Base-by-base conservation (phyloP, 2,888 invertebrate genomes). In the Yponomeuta malinellus region DNA sequence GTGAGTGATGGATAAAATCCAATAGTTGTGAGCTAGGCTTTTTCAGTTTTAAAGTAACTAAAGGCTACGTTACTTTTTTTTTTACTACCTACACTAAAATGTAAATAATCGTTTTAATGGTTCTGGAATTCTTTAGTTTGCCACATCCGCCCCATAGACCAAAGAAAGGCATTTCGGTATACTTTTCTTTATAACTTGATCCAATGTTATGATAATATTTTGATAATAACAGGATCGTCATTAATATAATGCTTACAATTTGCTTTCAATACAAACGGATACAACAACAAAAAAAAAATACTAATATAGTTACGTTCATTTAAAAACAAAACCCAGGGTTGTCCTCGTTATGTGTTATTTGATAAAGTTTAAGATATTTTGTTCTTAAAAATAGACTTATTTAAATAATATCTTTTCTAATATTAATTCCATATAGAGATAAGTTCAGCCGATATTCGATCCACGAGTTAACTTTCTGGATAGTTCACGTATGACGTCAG, bases 1-100 rank as follows among this genome's bases (percentile, higher is more conserved):
- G 72, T 84, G 81, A 79, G 83, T 86, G 85, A 81, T 82, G 88
- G 88, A 91, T 90, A 72, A 79, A 83, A 89, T 90, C 88, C 87
- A 79, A 76, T 87, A 86, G 85, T 81, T 82, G 75, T 78, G 80
- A 79, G 86, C 86, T 89, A 89, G 88, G 79, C 78, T 80, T 81
- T 75, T 77, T 77, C 76, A 59, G 15, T 2, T 52, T 59, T 59
- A 72, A 73, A 43, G 9, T 43, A 8, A 43, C 43, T 43, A 43
- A 43, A 43, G 43, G 43, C 43, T 8, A 43, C 43, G 43, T 43
- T 43, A 8, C 5, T 43, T 43, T 43, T 43, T 43, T 43, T 43
- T 43, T 43, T 43, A 43, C 43, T 43, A 43, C 9, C 43, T 43
- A 43, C 43, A 43, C 43, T 43, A 8, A 43, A 43, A 43, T 43